phyloP scores from a whole-genome alignment of 2,113 vertebrate genomes.

The Platichthys flesus region DNA sequence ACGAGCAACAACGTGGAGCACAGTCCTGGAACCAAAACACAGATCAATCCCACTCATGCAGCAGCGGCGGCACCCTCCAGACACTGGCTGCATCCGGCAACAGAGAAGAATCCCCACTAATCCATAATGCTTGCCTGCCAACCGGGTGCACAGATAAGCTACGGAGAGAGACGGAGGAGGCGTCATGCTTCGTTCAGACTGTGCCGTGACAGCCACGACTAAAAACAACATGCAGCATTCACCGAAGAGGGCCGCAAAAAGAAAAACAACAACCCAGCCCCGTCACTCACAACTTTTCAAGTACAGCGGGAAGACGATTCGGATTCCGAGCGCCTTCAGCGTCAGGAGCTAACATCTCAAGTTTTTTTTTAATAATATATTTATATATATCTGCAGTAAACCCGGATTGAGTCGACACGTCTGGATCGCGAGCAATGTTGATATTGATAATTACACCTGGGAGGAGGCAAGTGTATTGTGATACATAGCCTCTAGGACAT shows the following conservation, averaged over 20 bases:
- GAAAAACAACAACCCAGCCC: slow-evolving; percentile 17
- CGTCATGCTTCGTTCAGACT: slow-evolving; percentile 72
- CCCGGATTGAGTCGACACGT: slow-evolving; percentile 25
- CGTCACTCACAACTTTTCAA: slow-evolving; percentile 72
- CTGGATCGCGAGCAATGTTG: slow-evolving; percentile 26
- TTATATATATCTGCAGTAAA: slow-evolving; percentile 18
- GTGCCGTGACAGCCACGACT: slow-evolving; percentile 49
- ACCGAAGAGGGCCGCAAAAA: slow-evolving; percentile 42
- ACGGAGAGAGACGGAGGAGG: slow-evolving; percentile 32
- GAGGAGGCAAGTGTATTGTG: slow-evolving; percentile 48
- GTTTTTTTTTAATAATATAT: neutral
- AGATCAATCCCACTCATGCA: slow-evolving; percentile 45
- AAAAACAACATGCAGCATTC: slow-evolving; percentile 77
- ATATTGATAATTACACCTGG: slow-evolving; percentile 45
- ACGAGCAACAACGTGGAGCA: slow-evolving; percentile 10
- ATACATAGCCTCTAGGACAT: slow-evolving; percentile 61
- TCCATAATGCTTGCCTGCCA: slow-evolving; percentile 51
- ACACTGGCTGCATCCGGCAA: slow-evolving; percentile 25
- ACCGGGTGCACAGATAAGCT: slow-evolving; percentile 40
- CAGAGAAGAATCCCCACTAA: slow-evolving; percentile 51
- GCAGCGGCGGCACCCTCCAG: slow-evolving; percentile 38
- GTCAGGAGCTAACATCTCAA: slow-evolving; percentile 48
- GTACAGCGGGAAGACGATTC: slow-evolving; percentile 71
- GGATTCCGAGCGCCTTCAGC: slow-evolving; percentile 38
- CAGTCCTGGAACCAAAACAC: slow-evolving; percentile 22